Evolutionary conservation across 1,140 invertebrate genomes (phyloP).

Genomic region (Sycobia sp.): DNA sequence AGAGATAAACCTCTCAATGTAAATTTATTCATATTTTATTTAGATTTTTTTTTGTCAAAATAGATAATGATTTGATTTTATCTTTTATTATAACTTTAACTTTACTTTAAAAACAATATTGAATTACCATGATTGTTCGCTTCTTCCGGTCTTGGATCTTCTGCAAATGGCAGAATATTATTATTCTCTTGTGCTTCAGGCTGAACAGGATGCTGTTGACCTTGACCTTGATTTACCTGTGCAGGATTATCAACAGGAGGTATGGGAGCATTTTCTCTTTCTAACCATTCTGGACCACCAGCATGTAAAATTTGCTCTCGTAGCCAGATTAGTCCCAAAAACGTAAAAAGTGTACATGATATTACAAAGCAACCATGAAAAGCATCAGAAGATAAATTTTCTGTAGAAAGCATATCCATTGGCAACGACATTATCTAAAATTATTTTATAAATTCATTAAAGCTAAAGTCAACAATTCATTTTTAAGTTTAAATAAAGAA

Average conservation of each 20-base stretch:
- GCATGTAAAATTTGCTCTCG: constrained; percentile 97
- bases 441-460: constrained; percentile 18
- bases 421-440: constrained; percentile 77
- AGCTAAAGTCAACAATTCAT: no score
- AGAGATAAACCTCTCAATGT: no score
- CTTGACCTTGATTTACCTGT: constrained; percentile 39
- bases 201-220: constrained; percentile 43
- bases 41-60: no score
- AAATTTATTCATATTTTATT: no score
- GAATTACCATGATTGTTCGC: constrained; percentile 42
- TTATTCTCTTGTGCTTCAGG: constrained; percentile 57
- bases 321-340: constrained; percentile 96
- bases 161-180: constrained; percentile 56
- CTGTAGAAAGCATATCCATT: constrained; percentile 89
- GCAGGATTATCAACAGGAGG: constrained; percentile 55
- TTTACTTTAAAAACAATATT: no score
- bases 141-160: constrained; percentile 46
- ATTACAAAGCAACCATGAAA: constrained; percentile 97
- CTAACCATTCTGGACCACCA: constrained; percentile 94
- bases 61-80: no score
- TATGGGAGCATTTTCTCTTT: constrained; percentile 67
- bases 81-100: no score
- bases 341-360: constrained; percentile 93
- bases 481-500: no score
- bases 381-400: constrained; percentile 90